Base-by-base conservation (phyloP, 1,140 invertebrate species). In the Hyposmocoma kahamanoa region DNA sequence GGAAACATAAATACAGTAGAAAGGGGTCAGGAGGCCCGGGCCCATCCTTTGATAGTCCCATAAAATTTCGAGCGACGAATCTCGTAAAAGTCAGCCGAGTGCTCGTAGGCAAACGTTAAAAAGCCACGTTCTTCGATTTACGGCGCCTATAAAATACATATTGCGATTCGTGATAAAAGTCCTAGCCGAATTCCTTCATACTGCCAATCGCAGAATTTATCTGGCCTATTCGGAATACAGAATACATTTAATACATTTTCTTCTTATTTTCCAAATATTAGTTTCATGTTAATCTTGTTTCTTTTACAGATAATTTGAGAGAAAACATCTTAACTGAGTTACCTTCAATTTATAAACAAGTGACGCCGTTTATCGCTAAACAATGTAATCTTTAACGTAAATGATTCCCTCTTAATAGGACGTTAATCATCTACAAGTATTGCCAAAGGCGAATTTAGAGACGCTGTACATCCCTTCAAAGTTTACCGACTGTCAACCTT, bases 71-170 rank as follows among this genome's bases (percentile, higher is more conserved):
- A 70, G 72, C 72, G 73, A 72, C 62, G 62, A 75, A 74, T 73
- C 66, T 76, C 79, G 72, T 85, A 85, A 83, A 83, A 83, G 68
- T 70, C 68, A 64, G 60, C 58, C 55, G 59, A 72, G 56, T 67
- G 58, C 63, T 78, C 71, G 74, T 71, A 74, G 72, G 75, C 72
- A 74, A 80, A 80, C 76, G 72, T 80, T 83, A 79, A 81, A 82
- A 83, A 84, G 69, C 79, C 78, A 63, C 71, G 72, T 62, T 72
- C 62, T 54, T 70, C 75, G 76, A 83, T 85, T 85, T 85, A 83
- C 72, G 67, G 64, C 69, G 47, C 64, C 76, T 74, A 85, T 85
- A 85, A 85, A 85, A 82, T 85, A 85, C 79, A 83, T 85, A 83
- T 85, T 83, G 79, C 73, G 71, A 83, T 77, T 75, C 74, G 64